Conservation (phyloP, 2,113 vertebrate species). For the Bucco capensis region DNA sequence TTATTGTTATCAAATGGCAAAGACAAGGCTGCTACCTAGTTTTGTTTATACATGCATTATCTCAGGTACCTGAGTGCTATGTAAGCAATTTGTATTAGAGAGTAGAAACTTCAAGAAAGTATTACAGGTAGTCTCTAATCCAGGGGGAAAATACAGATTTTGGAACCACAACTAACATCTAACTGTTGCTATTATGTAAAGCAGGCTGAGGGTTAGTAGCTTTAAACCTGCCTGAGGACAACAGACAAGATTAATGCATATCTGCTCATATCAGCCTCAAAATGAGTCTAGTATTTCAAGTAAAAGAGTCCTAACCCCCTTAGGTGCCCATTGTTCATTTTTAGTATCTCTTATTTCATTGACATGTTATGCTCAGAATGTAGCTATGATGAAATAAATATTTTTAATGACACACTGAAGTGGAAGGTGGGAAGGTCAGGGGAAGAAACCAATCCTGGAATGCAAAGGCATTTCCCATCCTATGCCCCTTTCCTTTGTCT, state of each 20-base stretch:
- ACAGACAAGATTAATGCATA: background rate
- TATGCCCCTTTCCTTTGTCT: background rate
- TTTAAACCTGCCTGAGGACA: background rate
- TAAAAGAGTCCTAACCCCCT: background rate
- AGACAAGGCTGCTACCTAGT: background rate
- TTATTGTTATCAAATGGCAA: background rate
- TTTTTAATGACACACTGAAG: background rate
- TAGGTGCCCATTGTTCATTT: background rate
- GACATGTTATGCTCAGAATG: background rate
- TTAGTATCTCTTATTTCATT: slow-evolving; percentile 9
- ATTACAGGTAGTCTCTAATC: background rate
- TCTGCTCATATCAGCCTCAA: background rate
- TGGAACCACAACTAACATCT: background rate
- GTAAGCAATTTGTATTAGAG: background rate
- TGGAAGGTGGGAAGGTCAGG: background rate
- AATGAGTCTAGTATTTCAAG: background rate
- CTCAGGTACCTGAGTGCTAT: background rate
- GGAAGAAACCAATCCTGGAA: background rate
- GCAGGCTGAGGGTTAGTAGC: background rate
- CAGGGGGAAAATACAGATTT: background rate
- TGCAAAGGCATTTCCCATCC: background rate
- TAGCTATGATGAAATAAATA: background rate
- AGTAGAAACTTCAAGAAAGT: background rate
- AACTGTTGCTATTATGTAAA: background rate
- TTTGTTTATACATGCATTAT: background rate